Percentiles rank a stretch among this genome's conserved stretches.
Conservation (phyloP, 2,888 invertebrate genomes). For the Troides helena region DNA sequence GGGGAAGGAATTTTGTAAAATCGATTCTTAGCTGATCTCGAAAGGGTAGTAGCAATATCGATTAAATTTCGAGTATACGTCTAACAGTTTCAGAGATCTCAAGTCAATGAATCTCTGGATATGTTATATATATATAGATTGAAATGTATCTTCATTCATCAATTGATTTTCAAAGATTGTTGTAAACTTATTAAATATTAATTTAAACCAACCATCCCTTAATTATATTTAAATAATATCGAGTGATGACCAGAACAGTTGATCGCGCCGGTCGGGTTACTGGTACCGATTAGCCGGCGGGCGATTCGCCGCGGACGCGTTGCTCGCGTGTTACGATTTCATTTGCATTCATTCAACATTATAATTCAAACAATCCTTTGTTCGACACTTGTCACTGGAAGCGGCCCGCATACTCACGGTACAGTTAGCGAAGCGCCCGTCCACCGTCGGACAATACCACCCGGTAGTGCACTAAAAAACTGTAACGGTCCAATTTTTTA, state of each 20-base stretch:
- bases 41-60: no score
- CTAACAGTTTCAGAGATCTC: no score
- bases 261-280: neutral
- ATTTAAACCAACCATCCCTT: neutral
- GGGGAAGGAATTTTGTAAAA: no score
- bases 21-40: no score
- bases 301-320: slow-evolving; percentile 33
- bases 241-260: slow-evolving; percentile 1
- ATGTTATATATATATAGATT: neutral
- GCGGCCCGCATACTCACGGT: slow-evolving; percentile 44
- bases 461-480: slow-evolving; percentile 61
- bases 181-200: neutral
- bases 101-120: no score
- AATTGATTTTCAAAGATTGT: neutral
- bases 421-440: slow-evolving; percentile 45
- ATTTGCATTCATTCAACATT: slow-evolving; percentile 42
- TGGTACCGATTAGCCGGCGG: slow-evolving; percentile 30
- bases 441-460: slow-evolving; percentile 41
- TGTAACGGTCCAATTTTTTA: slow-evolving; percentile 69
- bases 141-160: neutral
- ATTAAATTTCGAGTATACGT: no score
- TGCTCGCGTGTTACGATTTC: slow-evolving; percentile 33
- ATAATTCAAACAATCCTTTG: slow-evolving; percentile 41
- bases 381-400: slow-evolving; percentile 35
- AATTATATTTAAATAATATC: slow-evolving; percentile 8